Percentiles rank a stretch among this genome's conserved stretches.
Conservation (phyloP, 2,888 invertebrate species). For the Adela reaumurella region DNA sequence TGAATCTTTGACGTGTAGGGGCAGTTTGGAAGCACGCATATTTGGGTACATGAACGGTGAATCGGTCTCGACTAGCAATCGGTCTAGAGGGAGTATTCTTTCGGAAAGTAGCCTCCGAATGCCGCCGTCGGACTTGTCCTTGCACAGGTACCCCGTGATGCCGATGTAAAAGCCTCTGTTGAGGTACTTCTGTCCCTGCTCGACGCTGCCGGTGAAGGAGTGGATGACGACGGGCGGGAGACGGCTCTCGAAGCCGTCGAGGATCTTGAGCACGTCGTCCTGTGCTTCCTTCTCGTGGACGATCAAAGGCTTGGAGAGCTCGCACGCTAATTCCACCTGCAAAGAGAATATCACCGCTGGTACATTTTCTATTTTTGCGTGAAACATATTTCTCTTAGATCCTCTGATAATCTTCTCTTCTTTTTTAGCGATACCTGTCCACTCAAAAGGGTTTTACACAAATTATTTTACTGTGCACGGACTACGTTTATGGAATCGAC, state of each 20-base stretch:
- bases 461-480: too few species aligned
- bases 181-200: slow-evolving; percentile 78
- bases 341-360: slow-evolving; percentile 18
- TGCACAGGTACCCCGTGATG: slow-evolving; percentile 73
- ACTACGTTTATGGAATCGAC: too few species aligned
- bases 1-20: slow-evolving; percentile 80
- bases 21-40: slow-evolving; percentile 87
- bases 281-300: slow-evolving; percentile 93
- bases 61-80: slow-evolving; percentile 86
- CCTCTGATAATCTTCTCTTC: too few species aligned
- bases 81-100: slow-evolving; percentile 77
- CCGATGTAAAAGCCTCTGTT: slow-evolving; percentile 81
- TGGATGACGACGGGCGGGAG: slow-evolving; percentile 85
- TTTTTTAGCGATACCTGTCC: too few species aligned
- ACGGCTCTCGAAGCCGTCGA: slow-evolving; percentile 34
- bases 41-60: slow-evolving; percentile 97
- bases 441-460: too few species aligned
- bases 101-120: slow-evolving; percentile 79
- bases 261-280: slow-evolving; percentile 74
- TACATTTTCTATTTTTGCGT: too few species aligned
- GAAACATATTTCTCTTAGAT: too few species aligned
- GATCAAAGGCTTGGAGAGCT: slow-evolving; percentile 81
- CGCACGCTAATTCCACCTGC: slow-evolving; percentile 80
- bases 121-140: slow-evolving; percentile 90
- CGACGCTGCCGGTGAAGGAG: slow-evolving; percentile 86